Base-by-base conservation (phyloP, 2,113 vertebrate species). In the Erinaceus europaeus region DNA sequence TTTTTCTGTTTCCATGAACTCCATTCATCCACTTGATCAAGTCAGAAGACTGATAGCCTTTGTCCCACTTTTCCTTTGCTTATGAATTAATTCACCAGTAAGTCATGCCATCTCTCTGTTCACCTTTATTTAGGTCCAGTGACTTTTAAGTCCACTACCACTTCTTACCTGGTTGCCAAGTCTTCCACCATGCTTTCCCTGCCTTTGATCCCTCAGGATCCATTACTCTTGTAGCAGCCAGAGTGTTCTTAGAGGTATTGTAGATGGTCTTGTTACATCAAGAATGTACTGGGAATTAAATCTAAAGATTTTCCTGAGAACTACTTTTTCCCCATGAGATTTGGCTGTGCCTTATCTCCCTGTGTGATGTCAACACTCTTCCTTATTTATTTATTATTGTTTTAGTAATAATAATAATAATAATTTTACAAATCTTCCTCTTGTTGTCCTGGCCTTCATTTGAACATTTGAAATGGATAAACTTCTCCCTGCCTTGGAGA, bases 291-390 rank as follows among this genome's bases (percentile, higher is more conserved):
- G 4, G 52, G 59, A 50, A 36, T 38, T 5, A 61, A 50, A 25
- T 27, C 59, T 12, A 12, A 38, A 6, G 23, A 48, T 34, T 75
- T 71, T 46, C 20, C 17, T 18, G 32, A 84, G 62, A 13, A 13
- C 36, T 0, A 0, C 3, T n/a, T 77, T n/a, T 14, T 13, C n/a
- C 36, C 42, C 2, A 0, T 0, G 21, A 55, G 40, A 27, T 25
- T 29, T 18, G 36, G 36, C 21, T 61, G 9, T 8, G 23, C 50
- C 21, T 32, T 3, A 18, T 25, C 9, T 4, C 44, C n/a, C 52
- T 17, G n/a, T 21, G 18, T 17, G 42, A 11, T 1, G 8, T 11
- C 34, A 64, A 44, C 46, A 4, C 29, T 29, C 53, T 25, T 34
- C 48, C 23, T 4, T 34, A 34, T 62, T 34, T 29, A 5, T n/a